Percentiles rank a stretch among this genome's conserved stretches.
Evolutionary conservation across 2,113 vertebrate species (phyloP).

Genomic region (Pitta sordida): DNA sequence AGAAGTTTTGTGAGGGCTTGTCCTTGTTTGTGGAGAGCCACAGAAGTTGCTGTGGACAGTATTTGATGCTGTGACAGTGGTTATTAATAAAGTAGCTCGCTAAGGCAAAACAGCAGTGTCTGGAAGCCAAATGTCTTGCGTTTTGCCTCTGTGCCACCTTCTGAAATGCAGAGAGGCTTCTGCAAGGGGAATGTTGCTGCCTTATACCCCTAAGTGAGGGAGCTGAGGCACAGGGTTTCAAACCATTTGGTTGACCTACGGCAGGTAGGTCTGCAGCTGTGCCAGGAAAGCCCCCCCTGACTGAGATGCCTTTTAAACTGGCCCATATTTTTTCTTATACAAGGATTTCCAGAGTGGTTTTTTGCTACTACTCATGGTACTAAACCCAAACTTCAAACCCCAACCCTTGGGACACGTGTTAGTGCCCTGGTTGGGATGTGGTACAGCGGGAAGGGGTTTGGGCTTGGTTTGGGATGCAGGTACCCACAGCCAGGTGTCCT

Average conservation of each 20-base stretch:
- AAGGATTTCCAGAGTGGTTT: neutral
- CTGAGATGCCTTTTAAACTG: neutral
- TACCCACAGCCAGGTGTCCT: neutral
- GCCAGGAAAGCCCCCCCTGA: neutral
- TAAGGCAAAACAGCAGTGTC: neutral
- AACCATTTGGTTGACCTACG: rapidly evolving
- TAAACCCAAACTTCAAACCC: neutral
- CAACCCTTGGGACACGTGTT: rapidly evolving
- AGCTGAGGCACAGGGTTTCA: neutral
- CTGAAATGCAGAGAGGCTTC: neutral
- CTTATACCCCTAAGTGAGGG: neutral
- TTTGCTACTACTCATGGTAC: neutral
- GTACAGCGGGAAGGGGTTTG: neutral
- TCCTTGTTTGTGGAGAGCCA: neutral
- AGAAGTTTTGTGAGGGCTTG: neutral
- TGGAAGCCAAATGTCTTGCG: neutral
- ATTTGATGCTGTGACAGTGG: neutral
- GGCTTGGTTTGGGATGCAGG: neutral
- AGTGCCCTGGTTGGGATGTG: neutral
- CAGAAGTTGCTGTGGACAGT: neutral
- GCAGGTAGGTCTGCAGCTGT: neutral
- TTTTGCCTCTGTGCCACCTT: neutral
- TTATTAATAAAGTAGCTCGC: neutral
- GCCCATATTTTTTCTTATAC: rapidly evolving
- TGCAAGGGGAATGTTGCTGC: neutral